Conservation (phyloP, 2,888 invertebrate species). For the Ganaspis brasiliensis region DNA sequence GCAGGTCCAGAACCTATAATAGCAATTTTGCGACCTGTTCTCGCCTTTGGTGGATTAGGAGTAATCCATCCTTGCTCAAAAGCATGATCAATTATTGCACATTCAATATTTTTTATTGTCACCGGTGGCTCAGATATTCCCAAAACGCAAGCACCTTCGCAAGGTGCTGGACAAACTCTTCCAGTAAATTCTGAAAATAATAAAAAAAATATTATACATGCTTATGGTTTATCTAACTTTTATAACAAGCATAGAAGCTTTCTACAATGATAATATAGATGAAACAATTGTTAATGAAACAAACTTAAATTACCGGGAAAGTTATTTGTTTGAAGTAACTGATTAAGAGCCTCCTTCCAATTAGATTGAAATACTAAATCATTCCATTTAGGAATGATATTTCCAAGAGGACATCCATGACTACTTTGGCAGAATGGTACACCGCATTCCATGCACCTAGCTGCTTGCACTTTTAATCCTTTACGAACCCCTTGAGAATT, state of each 20-base stretch:
- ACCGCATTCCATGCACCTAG: constrained; percentile 99
- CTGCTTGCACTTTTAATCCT: constrained; percentile 94
- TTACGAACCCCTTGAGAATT: constrained; percentile 92
- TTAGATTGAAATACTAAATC: constrained; percentile 96
- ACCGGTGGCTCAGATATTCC: constrained; percentile 98
- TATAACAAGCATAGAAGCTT: no score
- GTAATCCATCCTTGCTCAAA: constrained; percentile 97
- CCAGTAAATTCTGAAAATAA: constrained; percentile 93
- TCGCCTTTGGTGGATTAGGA: constrained; percentile 88
- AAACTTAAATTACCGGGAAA: constrained; percentile 87
- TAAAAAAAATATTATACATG: no score
- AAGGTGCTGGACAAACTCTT: constrained; percentile 97
- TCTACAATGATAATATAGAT: no score
- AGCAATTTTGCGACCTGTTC: constrained; percentile 92
- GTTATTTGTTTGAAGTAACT: constrained; percentile 98
- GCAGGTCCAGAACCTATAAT: constrained; percentile 97
- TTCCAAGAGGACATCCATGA: constrained; percentile 98
- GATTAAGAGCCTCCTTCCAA: constrained; percentile 96
- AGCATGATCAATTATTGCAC: constrained; percentile 98
- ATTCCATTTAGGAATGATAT: constrained; percentile 99
- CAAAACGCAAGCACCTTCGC: constrained; percentile 98
- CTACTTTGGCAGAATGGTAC: constrained; percentile 98
- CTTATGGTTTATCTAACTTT: no score
- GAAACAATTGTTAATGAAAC: constrained; percentile 5
- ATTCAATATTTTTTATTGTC: constrained; percentile 99